Percentiles rank a stretch among this genome's conserved stretches.
phyloP scores from a whole-genome alignment of 2,888 invertebrate genomes.

The Rotaria sp. region DNA sequence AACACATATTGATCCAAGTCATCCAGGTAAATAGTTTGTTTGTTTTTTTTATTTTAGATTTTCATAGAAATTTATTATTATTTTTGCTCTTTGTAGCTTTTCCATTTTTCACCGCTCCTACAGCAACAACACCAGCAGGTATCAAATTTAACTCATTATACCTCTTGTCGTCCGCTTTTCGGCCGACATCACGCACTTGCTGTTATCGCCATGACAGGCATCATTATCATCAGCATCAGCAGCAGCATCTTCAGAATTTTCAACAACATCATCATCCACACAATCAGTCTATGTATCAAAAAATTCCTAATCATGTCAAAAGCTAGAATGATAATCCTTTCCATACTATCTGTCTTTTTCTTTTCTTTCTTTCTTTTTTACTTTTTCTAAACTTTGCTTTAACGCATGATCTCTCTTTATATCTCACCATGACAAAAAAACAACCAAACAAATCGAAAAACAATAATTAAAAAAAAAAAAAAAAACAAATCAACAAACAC shows the following conservation, averaged over 20 bases:
- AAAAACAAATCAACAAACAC: no score
- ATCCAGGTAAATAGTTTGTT: not conserved
- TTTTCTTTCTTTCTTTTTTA: not conserved
- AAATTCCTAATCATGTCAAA: not conserved
- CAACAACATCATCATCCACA: not conserved
- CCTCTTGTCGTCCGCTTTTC: not conserved
- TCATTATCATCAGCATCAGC: not conserved
- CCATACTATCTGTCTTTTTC: not conserved
- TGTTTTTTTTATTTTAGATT: not conserved
- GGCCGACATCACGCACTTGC: not conserved
- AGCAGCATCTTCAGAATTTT: not conserved
- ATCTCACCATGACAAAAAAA: not conserved
- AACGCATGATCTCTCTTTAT: not conserved
- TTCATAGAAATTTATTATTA: not conserved
- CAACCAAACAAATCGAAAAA: no score
- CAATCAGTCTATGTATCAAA: constrained; percentile 2
- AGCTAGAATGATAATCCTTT: not conserved
- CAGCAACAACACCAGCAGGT: not conserved
- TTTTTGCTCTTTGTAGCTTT: not conserved
- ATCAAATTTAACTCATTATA: constrained; percentile 7
- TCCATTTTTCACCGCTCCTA: not conserved
- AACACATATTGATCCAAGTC: constrained; percentile 10
- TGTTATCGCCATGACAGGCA: constrained; percentile 14
- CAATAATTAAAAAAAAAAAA: no score
- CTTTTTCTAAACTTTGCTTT: constrained; percentile 8